Evolutionary conservation across 2,797 vertebrate genomes (phyloP), one percentile per base, ranked within the genome.

Genomic region (Nyctibius grandis): DNA sequence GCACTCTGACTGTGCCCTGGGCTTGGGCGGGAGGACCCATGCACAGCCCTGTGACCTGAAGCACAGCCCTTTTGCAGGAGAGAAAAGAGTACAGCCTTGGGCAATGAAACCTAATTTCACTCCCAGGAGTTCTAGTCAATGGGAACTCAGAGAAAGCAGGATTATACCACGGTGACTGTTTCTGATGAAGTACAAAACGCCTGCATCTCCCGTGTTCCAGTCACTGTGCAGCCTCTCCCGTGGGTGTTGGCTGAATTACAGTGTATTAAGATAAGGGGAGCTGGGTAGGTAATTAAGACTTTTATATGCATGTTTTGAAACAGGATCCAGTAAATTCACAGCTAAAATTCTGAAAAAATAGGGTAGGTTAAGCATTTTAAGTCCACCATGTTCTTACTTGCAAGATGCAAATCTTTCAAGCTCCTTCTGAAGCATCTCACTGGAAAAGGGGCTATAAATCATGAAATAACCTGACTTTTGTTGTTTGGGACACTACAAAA

Each of bases 81-180:
- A 75, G 69, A 78, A 95, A 94, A 96, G 80, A 85, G 53, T 40
- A 61, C 72, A 91, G 92, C 95, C 95, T 77, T 44, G 72, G 94
- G 95, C 94, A 87, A 94, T 90, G 88, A 96, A 95, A 96, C 96
- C 86, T 80, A 50, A 94, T 96, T 95, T 96, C 78, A 68, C 84
- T 94, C 65, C 72, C 48, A 88, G 69, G 72, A 87, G 60, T 22
- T 91, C 14, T 56, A 68, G 77, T 92, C 91, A 88, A 93, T 85
- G 54, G 72, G 93, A 92, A 61, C 56, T 57, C 21, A 8, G 91
- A 87, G 86, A 90, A 95, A 89, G 93, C 56, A 77, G 51, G 80
- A 85, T 76, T 84, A 33, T 88, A 77, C 57, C 57, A 21, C 40
- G 11, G 56, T n/a, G 61, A 88, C 33, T 84, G 28, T 84, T 85